Conservation (phyloP, 2,113 vertebrate genomes). For the Mastomys coucha region DNA sequence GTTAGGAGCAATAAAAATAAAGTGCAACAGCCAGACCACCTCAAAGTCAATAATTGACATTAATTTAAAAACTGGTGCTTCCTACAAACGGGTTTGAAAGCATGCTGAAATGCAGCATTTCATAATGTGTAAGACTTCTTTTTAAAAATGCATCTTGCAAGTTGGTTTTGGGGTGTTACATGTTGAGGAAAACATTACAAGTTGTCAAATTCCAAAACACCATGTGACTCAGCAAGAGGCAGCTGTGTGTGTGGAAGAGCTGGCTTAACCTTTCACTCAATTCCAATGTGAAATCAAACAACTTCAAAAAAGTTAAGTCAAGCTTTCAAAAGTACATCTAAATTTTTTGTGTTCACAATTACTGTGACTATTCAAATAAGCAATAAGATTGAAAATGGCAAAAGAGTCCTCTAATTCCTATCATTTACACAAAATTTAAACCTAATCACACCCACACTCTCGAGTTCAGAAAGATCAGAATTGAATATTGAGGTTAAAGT, state of each 20-base stretch:
- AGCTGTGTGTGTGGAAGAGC: slow-evolving; percentile 32
- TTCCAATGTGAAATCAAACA: slow-evolving; percentile 49
- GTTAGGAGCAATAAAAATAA: background rate
- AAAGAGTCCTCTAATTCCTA: slow-evolving; percentile 49
- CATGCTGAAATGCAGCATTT: slow-evolving; percentile 30
- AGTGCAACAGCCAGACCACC: background rate
- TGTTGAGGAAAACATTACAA: slow-evolving; percentile 61
- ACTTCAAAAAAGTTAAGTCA: slow-evolving; percentile 62
- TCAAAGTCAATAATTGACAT: slow-evolving; percentile 27
- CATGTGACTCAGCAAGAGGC: slow-evolving; percentile 56
- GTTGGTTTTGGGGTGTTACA: slow-evolving; percentile 48
- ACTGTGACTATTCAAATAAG: slow-evolving; percentile 32
- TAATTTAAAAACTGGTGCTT: slow-evolving; percentile 45
- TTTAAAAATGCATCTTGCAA: slow-evolving; percentile 54
- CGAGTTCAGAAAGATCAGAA: slow-evolving; percentile 25
- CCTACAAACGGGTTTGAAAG: slow-evolving; percentile 23
- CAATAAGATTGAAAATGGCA: slow-evolving; percentile 24
- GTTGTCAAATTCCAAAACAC: slow-evolving; percentile 65
- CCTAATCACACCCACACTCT: background rate
- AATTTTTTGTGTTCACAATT: slow-evolving; percentile 23
- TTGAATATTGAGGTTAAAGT: slow-evolving; percentile 42
- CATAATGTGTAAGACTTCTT: slow-evolving; percentile 48
- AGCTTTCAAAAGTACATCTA: slow-evolving; percentile 44
- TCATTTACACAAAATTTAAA: slow-evolving; percentile 46
- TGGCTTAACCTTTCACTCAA: slow-evolving; percentile 60